phyloP scores from a whole-genome alignment of 2,797 vertebrate genomes.

The Amniataba percoides region DNA sequence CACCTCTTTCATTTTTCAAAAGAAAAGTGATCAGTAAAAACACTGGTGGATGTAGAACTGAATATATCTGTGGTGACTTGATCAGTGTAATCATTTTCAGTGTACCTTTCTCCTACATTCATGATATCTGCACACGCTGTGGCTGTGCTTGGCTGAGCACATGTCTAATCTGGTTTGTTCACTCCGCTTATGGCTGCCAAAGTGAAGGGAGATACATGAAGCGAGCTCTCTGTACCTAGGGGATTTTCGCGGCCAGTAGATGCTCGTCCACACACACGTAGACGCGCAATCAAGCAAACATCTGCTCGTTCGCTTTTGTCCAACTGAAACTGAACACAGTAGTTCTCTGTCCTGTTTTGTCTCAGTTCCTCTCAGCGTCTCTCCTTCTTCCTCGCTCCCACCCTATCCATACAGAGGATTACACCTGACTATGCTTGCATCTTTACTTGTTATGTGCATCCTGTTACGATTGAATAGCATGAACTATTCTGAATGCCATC shows the following conservation, averaged over 20 bases:
- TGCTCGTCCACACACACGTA: neutral
- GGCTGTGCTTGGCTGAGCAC: no score
- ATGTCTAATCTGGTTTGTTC: neutral
- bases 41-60: neutral
- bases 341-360: neutral
- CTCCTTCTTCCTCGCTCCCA: neutral
- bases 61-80: neutral
- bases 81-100: neutral
- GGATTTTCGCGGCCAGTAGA: neutral
- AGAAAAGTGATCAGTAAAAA: neutral
- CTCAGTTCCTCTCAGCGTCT: neutral
- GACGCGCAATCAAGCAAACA: neutral
- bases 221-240: neutral
- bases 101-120: neutral
- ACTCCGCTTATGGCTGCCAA: neutral
- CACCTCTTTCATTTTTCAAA: neutral
- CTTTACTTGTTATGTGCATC: slow-evolving; percentile 5
- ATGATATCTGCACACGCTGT: neutral
- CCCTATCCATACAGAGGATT: slow-evolving; percentile 23
- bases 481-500: neutral
- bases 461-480: slow-evolving; percentile 6
- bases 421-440: slow-evolving; percentile 11
- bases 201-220: slow-evolving; percentile 6
- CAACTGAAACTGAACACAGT: neutral
- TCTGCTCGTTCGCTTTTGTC: slow-evolving; percentile 14